Evolutionary conservation across 1,140 invertebrate genomes (phyloP), one percentile per base, ranked within the genome.

Genomic region (Achatina immaculata): DNA sequence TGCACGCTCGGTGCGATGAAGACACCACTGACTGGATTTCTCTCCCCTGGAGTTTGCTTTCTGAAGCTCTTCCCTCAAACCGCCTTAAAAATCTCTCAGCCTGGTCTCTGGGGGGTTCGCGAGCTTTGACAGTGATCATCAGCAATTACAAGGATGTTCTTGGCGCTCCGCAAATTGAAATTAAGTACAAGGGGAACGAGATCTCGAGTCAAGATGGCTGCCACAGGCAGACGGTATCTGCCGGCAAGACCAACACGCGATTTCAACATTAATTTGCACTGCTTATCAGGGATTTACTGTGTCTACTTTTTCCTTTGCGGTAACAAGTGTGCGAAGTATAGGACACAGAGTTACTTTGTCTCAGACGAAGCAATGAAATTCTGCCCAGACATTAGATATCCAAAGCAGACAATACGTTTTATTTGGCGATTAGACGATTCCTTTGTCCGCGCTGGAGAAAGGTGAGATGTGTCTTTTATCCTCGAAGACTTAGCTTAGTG

Each of bases 161-260:
- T 62, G 58, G 28, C 58, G n/a, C n/a, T 62, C 58, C 28, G 31
- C 58, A 62, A 62, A 62, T 62, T 62, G 58, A 62, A 62, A 62
- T 62, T 62, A 31, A 62, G n/a, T 62, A 31, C 58, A 31, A 62
- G 2, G 28, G 58, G 58, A 62, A 28, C 11, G 1, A 1, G 58
- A 62, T 62, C 58, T 31, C 2, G 58, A 62, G 58, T 62, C 58
- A 34, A 62, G 58, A 62, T 62, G 58, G 58, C 58, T 28, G 58
- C 28, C 58, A 34, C 28, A 34, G n/a, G 11, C 58, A 62, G 58
- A 31, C 28, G 28, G 31, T 62, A 62, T 62, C 58, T 11, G 28
- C n/a, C 21, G 28, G 0, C 0, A 28, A 28, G 58, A 19, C 45
- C 58, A 34, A 3, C 58, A 62, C 58, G 58, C 58, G 58, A 62